phyloP scores from a whole-genome alignment of 2,797 vertebrate genomes.

The Onychomys torridus region DNA sequence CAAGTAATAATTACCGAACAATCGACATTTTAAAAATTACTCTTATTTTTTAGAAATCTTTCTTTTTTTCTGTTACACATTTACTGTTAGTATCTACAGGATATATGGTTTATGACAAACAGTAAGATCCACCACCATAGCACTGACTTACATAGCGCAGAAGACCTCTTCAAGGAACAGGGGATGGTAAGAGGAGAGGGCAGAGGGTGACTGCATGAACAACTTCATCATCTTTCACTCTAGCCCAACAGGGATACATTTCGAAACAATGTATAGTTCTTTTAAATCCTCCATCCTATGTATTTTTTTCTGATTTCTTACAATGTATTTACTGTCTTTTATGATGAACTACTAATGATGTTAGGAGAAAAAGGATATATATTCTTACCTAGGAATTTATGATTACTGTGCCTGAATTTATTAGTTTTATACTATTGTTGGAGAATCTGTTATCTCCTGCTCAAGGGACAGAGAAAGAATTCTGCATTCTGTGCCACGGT shows the following conservation, averaged over 20 bases:
- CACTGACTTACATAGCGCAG: constrained; percentile 23
- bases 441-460: constrained; percentile 1
- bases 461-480: neutral
- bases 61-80: neutral
- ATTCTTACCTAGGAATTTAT: neutral
- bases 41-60: neutral
- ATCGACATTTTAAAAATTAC: neutral
- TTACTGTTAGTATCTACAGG: neutral
- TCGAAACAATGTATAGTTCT: neutral
- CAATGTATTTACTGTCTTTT: constrained; percentile 11
- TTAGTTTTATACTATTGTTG: constrained; percentile 26
- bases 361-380: constrained; percentile 31
- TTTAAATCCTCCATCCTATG: neutral
- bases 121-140: neutral
- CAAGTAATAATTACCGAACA: constrained; percentile 26
- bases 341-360: neutral
- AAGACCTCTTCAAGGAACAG: neutral
- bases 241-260: neutral
- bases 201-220: neutral
- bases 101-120: constrained; percentile 9
- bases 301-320: neutral
- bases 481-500: neutral
- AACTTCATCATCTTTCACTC: neutral
- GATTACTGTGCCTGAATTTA: constrained; percentile 36
- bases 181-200: neutral